Percentiles rank a stretch among this genome's conserved stretches.
phyloP scores from a whole-genome alignment of 1,140 invertebrate genomes.

The Apis laboriosa region DNA sequence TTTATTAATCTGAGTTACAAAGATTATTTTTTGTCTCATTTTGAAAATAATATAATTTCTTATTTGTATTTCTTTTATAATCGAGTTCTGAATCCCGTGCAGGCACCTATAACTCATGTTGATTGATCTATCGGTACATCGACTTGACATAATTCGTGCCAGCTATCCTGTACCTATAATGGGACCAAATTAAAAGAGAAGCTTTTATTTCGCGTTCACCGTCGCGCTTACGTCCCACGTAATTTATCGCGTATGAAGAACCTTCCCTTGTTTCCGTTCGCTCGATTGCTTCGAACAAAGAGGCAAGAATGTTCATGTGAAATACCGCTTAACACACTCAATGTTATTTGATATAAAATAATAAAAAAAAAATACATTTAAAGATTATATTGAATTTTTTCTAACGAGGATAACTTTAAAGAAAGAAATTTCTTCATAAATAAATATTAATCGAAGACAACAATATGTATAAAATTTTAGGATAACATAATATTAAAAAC shows the following conservation, averaged over 20 bases:
- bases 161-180: slow-evolving; percentile 76
- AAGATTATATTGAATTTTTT: no score
- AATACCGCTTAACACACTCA: slow-evolving; percentile 22
- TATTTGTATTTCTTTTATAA: background rate
- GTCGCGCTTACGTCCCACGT: slow-evolving; percentile 63
- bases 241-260: slow-evolving; percentile 46
- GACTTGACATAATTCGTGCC: slow-evolving; percentile 58
- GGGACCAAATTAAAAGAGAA: slow-evolving; percentile 76
- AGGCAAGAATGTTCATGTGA: slow-evolving; percentile 31
- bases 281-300: slow-evolving; percentile 46
- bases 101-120: slow-evolving; percentile 41
- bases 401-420: no score
- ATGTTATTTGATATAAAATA: background rate
- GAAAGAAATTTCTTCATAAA: no score
- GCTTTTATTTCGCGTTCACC: slow-evolving; percentile 72
- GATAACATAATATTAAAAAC: no score
- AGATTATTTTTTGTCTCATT: no score
- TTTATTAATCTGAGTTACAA: no score
- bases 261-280: slow-evolving; percentile 53
- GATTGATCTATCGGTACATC: slow-evolving; percentile 61
- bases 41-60: no score
- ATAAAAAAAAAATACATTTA: background rate
- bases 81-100: slow-evolving; percentile 44
- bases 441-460: no score
- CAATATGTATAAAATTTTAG: no score